Base-by-base conservation (phyloP, 2,113 vertebrate species). In the Regulus satrapa region DNA sequence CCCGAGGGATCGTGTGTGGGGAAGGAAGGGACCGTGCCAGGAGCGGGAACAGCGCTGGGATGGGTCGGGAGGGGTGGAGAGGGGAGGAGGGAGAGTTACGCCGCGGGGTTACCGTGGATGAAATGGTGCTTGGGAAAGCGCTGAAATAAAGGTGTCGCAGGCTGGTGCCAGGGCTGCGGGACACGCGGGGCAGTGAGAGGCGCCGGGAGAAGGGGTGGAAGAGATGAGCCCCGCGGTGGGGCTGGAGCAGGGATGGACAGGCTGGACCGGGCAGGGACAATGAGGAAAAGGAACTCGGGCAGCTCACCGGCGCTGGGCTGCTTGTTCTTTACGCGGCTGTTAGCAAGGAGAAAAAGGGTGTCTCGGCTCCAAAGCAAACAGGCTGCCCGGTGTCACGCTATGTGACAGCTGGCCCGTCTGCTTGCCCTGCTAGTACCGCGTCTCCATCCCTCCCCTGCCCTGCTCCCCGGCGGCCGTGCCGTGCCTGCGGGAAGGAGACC, bases 91-190 rank as follows among this genome's bases (percentile, higher is more conserved):
- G 23, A 41, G 68, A 66, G 28, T 28, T 55, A 32, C 6, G 18
- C 7, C n/a, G 8, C 5, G 0, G 23, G n/a, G 6, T 19, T n/a
- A 13, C 64, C 1, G 0, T 1, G 2, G 31, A 10, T 32, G 24
- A 24, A 40, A 28, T 1, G 6, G 5, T 9, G 31, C 6, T 54
- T 36, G 80, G 56, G 28, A 43, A 46, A 13, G 46, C 26, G 38
- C 5, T 28, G n/a, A 43, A 59, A 21, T 14, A 2, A 8, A 67
- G n/a, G 36, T 52, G 28, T 41, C 5, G 31, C 23, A 2, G 20
- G 41, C 16, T 9, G 2, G 5, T 49, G 52, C 3, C 4, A 23
- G 64, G 19, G 17, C 25, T 11, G 48, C 7, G 17, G 26, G 43
- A 82, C 41, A 14, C 2, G 26, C 75, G 1, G 48, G 46, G 40